These are phyloP conservation scores for Hephaestus fuliginosus DNA, from an alignment of 2,797 vertebrate genomes.

Conservation along the genomic window DNA sequence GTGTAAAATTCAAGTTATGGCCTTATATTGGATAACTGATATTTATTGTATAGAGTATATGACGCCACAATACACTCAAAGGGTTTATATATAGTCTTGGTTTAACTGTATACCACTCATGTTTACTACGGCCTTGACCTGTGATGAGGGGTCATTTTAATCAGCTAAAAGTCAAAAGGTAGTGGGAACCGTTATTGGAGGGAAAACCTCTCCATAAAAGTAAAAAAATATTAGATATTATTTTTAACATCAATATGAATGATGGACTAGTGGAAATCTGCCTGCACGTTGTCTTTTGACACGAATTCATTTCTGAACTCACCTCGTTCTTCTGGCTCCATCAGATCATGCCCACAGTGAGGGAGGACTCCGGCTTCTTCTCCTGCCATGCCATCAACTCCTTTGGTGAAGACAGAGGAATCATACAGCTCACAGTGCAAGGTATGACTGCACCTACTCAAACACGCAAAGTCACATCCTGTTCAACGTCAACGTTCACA, in stretches of 20 bases:
- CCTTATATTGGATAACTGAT: neutral
- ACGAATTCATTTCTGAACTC: neutral
- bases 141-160: neutral
- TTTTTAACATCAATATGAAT: neutral
- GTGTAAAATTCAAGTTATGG: neutral
- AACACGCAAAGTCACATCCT: neutral
- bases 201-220: neutral
- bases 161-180: neutral
- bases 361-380: conserved; percentile 98
- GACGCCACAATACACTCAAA: neutral
- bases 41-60: conserved; percentile 2
- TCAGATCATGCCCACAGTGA: conserved; percentile 96
- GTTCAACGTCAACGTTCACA: neutral
- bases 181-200: neutral
- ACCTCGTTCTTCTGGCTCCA: conserved; percentile 7
- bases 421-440: conserved; percentile 99
- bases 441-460: conserved; percentile 79
- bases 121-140: neutral
- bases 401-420: conserved; percentile 97
- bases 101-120: neutral
- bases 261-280: neutral
- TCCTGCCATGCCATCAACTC: conserved; percentile 99
- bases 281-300: neutral
- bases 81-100: neutral
- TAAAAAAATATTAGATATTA: neutral